phyloP scores from a whole-genome alignment of 2,888 invertebrate genomes.

The Acleris holmiana region DNA sequence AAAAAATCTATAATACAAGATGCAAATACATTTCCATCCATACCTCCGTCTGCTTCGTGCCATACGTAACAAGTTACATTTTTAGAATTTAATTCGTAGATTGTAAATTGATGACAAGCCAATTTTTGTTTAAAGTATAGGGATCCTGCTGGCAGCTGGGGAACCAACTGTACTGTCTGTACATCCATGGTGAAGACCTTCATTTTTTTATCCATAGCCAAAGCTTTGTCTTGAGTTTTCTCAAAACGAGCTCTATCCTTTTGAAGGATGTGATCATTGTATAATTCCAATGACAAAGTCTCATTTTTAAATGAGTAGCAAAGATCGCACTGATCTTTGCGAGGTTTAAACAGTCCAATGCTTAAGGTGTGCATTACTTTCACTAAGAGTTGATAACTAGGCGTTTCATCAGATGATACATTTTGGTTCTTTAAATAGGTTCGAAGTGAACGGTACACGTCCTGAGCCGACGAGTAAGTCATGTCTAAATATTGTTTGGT shows the following conservation, averaged over 20 bases:
- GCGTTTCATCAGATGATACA: conserved; percentile 14
- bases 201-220: conserved; percentile 13
- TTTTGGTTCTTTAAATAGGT: conserved; percentile 16
- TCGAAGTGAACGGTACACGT: too few relatives aligned
- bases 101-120: conserved; percentile 17
- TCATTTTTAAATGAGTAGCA: conserved; percentile 21
- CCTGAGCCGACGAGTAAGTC: conserved; percentile 13
- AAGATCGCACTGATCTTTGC: conserved; percentile 8
- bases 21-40: conserved; percentile 14
- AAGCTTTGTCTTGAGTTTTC: conserved; percentile 13
- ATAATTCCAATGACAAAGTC: conserved; percentile 14
- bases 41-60: conserved; percentile 40
- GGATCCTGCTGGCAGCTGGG: conserved; percentile 7
- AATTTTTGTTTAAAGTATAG: conserved; percentile 11
- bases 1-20: conserved; percentile 10
- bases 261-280: conserved; percentile 8
- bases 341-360: conserved; percentile 8
- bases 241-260: conserved; percentile 15
- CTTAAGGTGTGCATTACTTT: too few relatives aligned
- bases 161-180: conserved; percentile 11
- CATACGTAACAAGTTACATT: conserved; percentile 42
- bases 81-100: conserved; percentile 13
- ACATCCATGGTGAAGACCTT: conserved; percentile 10
- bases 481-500: conserved; percentile 23
- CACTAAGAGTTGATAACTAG: too few relatives aligned